Base-by-base conservation (phyloP, 2,113 vertebrate genomes). In the Vicugna pacos region DNA sequence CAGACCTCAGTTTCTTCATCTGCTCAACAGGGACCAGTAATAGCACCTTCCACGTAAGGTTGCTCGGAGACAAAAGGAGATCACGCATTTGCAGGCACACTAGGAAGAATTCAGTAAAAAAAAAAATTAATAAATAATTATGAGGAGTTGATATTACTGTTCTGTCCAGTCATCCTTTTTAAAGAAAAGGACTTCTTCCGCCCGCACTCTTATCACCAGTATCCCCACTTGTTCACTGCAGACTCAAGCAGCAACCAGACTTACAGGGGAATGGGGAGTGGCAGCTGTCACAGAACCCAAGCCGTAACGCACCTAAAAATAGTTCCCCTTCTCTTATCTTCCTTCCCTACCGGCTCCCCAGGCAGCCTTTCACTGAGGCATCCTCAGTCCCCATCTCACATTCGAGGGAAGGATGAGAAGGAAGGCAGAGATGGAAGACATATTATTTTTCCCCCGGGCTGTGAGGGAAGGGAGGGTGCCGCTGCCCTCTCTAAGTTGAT, bases 401-500 rank as follows among this genome's bases (percentile, higher is more conserved):
- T 76, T 38, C n/a, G 54, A 72, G 42, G 54, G 62, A 82, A 93
- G 10, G 75, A 56, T 28, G 48, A 93, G n/a, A 48, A 72, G 79
- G 64, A 7, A 81, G 73, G 42, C 50, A 92, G 65, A 70, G 20
- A 84, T 32, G 16, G 56, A 94, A 87, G 80, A 70, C 70, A 12
- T 65, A 26, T 75, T 85, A 81, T 42, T 60, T 17, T 13, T 30
- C 14, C 56, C 56, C 72, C 35, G 17, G 60, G 91, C 95, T 96
- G 76, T 90, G 79, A 54, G 88, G 81, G 52, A 79, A 70, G 86
- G 89, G 93, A 86, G 56, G 50, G 76, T 20, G 35, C 72, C 70
- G 67, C 65, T 79, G 64, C 58, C 83, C 87, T 93, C 95, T 98
- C 98, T 95, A 95, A 98, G 97, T 98, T 99, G 99, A 99, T 99